These are phyloP conservation scores for Ptychoptera contaminata DNA, from an alignment of 2,888 invertebrate species.

Conservation along the genomic window DNA sequence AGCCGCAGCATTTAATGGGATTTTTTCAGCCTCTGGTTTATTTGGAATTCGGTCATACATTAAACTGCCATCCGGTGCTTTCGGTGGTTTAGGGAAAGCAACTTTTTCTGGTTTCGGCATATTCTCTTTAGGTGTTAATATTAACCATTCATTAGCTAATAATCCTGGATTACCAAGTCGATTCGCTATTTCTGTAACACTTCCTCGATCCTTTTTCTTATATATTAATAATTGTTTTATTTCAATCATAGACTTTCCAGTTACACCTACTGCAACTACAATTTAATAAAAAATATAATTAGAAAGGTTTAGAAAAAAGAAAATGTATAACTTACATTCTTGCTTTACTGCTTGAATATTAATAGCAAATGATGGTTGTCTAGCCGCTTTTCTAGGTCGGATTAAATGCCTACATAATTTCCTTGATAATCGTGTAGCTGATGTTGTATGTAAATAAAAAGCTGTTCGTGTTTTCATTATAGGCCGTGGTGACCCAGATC, in stretches of 20 bases:
- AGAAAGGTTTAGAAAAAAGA: neutral
- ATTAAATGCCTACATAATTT: conserved; percentile 69
- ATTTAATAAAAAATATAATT: conserved; percentile 6
- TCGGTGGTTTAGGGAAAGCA: conserved; percentile 82
- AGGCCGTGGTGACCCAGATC: conserved; percentile 68
- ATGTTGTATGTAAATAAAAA: conserved; percentile 85
- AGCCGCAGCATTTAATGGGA: conserved; percentile 32
- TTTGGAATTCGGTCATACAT: conserved; percentile 75
- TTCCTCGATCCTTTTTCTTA: conserved; percentile 42
- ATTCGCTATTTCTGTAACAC: conserved; percentile 56
- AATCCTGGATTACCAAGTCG: conserved; percentile 46
- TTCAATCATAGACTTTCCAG: conserved; percentile 35
- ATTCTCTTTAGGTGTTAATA: conserved; percentile 35
- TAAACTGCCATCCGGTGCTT: conserved; percentile 75
- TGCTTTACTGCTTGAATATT: conserved; percentile 70
- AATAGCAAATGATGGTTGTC: conserved; percentile 69
- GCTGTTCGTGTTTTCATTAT: conserved; percentile 96
- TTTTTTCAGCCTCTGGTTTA: conserved; percentile 55
- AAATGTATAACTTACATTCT: conserved; percentile 49
- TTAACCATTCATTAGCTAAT: conserved; percentile 36
- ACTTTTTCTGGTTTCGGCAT: conserved; percentile 68
- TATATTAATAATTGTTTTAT: conserved; percentile 39
- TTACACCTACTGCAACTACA: conserved; percentile 40
- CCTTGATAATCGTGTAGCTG: conserved; percentile 77
- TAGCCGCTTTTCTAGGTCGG: conserved; percentile 71